A percentile compares a stretch with the other conserved stretches of the same genome.
These are phyloP conservation scores for Lucilia cuprina DNA, from an alignment of 1,140 invertebrate species.

Conservation along the genomic window DNA sequence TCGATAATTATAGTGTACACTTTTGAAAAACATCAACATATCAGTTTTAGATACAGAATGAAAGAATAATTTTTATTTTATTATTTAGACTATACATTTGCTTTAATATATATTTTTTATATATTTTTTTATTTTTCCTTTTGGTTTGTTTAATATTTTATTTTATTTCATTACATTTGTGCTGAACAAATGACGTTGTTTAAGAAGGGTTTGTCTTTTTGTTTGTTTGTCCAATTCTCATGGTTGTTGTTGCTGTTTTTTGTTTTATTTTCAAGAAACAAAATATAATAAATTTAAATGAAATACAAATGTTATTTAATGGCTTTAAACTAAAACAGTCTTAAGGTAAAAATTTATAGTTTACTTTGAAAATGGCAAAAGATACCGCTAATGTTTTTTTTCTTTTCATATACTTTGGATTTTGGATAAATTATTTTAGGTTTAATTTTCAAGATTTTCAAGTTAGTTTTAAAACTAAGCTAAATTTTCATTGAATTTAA, in stretches of 20 bases:
- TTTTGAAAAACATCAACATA: slow-evolving; percentile 19
- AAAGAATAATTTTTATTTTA: not conserved
- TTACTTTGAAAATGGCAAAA: not conserved
- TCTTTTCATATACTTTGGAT: too few relatives aligned
- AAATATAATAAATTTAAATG: not conserved
- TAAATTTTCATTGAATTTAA: too few relatives aligned
- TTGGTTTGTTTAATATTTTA: too few relatives aligned
- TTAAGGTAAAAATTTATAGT: not conserved
- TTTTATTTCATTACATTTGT: not conserved
- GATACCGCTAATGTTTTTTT: not conserved
- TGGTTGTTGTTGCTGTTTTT: not conserved
- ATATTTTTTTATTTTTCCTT: too few relatives aligned
- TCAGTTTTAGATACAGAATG: slow-evolving; percentile 19
- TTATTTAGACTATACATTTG: too few relatives aligned
- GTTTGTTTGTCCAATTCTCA: not conserved
- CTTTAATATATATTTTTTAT: too few relatives aligned
- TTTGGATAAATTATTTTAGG: not conserved
- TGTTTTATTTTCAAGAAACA: not conserved
- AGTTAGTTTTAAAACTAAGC: too few relatives aligned
- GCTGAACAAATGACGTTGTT: too few relatives aligned
- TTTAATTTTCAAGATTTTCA: too few relatives aligned
- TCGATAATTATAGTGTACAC: slow-evolving; percentile 31
- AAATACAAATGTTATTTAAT: not conserved
- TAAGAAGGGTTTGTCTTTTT: not conserved
- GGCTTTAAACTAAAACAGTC: not conserved